phyloP scores from a whole-genome alignment of 2,797 vertebrate species.

The Ptychobarbus kaznakovi region DNA sequence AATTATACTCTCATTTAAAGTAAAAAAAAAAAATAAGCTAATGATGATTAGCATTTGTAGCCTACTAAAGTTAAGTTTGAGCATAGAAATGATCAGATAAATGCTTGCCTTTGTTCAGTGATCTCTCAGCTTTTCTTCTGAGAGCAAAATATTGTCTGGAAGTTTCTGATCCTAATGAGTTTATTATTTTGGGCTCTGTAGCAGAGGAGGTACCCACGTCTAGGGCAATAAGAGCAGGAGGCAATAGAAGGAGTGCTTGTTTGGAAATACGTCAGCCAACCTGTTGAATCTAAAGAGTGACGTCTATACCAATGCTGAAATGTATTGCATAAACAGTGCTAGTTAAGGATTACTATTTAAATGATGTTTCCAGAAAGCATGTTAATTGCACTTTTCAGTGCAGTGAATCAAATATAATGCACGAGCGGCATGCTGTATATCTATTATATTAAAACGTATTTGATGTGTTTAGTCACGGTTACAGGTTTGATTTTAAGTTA shows the following conservation, averaged over 20 bases:
- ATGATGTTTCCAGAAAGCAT: background rate
- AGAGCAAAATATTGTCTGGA: background rate
- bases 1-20: background rate
- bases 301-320: constrained; percentile 16
- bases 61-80: background rate
- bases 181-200: constrained; percentile 14
- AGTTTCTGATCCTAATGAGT: constrained; percentile 8
- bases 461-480: constrained; percentile 12
- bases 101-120: background rate
- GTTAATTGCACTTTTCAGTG: constrained; percentile 25
- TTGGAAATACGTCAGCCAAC: constrained; percentile 21
- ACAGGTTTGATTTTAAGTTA: constrained; percentile 12
- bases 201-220: background rate
- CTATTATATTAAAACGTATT: constrained; percentile 12
- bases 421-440: background rate
- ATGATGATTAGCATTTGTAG: background rate
- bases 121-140: background rate
- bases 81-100: background rate
- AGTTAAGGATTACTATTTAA: constrained; percentile 12
- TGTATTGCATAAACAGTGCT: constrained; percentile 4
- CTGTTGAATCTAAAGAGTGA: constrained; percentile 13
- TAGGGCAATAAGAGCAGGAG: background rate
- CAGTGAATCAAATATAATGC: constrained; percentile 43
- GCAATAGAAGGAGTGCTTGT: constrained; percentile 6
- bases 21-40: background rate